Evolutionary conservation across 1,140 invertebrate genomes (phyloP).

Genomic region (Helicorthomorpha holstii): DNA sequence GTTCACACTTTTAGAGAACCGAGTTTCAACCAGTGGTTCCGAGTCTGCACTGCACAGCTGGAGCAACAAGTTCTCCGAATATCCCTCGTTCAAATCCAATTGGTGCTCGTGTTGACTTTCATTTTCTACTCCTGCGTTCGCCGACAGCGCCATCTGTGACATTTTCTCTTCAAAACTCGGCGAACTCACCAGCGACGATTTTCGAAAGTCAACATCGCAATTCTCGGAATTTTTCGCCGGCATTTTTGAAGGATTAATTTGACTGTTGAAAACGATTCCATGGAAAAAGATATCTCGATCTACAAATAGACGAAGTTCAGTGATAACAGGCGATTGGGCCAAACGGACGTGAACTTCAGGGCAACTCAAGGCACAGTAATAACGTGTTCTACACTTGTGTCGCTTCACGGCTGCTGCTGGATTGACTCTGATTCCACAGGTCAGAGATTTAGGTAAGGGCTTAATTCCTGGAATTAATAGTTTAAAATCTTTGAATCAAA

Average conservation of each 20-base stretch:
- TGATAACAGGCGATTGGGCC: slow-evolving; percentile 30
- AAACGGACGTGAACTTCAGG: slow-evolving; percentile 22
- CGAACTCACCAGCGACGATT: background rate
- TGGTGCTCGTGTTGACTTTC: too few relatives aligned
- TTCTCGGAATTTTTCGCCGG: too few relatives aligned
- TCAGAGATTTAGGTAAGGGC: slow-evolving; percentile 49
- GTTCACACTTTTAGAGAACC: background rate
- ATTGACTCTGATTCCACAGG: background rate
- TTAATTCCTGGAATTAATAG: too few relatives aligned
- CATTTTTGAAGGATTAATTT: slow-evolving; percentile 1
- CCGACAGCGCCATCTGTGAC: background rate
- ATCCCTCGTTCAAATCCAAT: background rate
- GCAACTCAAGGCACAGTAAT: slow-evolving; percentile 5
- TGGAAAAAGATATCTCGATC: slow-evolving; percentile 57
- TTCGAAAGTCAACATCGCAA: background rate
- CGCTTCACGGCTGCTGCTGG: background rate
- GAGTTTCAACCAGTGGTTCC: background rate
- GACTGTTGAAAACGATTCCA: slow-evolving; percentile 27
- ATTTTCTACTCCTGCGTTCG: too few relatives aligned
- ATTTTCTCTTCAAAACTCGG: background rate
- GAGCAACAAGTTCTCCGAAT: background rate
- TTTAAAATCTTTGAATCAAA: too few relatives aligned
- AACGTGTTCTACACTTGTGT: background rate
- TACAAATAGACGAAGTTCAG: slow-evolving; percentile 45
- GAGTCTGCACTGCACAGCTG: slow-evolving; percentile 5